These are phyloP conservation scores for Epinotia nisella DNA, from an alignment of 2,888 invertebrate species.

Conservation along the genomic window DNA sequence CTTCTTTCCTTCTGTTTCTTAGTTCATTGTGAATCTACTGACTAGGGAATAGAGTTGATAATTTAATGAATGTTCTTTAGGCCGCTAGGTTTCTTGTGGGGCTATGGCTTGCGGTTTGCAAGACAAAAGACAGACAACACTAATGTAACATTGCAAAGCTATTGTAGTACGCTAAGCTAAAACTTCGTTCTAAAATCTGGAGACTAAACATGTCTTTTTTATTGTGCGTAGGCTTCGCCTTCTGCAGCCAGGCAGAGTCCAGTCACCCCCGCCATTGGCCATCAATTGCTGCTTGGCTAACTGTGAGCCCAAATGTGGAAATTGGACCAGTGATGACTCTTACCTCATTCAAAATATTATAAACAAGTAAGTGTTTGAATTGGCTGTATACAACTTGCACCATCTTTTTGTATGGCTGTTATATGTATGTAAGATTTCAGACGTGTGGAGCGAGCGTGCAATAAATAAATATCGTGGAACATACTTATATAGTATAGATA, in stretches of 20 bases:
- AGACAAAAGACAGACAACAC: neutral
- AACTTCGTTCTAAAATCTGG: neutral
- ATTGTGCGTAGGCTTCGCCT: constrained; percentile 73
- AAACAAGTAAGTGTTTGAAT: constrained; percentile 78
- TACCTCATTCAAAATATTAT: constrained; percentile 85
- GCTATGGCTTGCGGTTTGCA: neutral
- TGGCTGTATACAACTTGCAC: neutral
- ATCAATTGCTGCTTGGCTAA: constrained; percentile 85
- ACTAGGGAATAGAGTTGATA: too few species aligned
- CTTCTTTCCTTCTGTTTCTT: neutral
- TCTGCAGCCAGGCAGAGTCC: constrained; percentile 72
- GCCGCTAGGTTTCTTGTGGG: too few species aligned
- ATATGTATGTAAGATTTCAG: too few species aligned
- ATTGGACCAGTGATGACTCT: constrained; percentile 84
- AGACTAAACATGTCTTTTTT: constrained; percentile 24
- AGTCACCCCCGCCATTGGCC: constrained; percentile 80
- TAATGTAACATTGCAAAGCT: neutral
- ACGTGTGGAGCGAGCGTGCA: too few species aligned
- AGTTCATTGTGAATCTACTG: neutral
- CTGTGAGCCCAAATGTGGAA: constrained; percentile 76
- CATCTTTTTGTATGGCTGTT: too few species aligned
- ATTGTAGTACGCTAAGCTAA: neutral
- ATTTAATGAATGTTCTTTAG: too few species aligned
- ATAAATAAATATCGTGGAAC: too few species aligned
- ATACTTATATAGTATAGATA: too few species aligned